Evolutionary conservation across 2,888 invertebrate genomes (phyloP).

Genomic region (Artemia sinica): DNA sequence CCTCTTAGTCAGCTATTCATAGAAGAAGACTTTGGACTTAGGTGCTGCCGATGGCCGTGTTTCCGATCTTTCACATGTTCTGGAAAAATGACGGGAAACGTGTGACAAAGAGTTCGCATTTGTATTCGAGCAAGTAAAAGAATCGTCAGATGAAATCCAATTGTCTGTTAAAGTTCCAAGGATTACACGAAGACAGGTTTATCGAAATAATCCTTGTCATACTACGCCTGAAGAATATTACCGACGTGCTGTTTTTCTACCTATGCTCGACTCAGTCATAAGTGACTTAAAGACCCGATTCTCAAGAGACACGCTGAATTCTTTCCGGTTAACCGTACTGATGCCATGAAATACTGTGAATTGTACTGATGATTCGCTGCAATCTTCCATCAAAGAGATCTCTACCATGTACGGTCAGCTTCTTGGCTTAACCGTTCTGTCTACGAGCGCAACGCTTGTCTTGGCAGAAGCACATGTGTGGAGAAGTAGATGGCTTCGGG

Average conservation of each 20-base stretch:
- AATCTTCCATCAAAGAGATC: slow-evolving; percentile 1
- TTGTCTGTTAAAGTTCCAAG: slow-evolving; percentile 2
- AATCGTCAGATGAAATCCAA: too few species aligned
- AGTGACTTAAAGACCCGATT: neutral
- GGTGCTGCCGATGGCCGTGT: neutral
- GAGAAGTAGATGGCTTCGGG: too few species aligned
- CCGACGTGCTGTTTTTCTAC: too few species aligned
- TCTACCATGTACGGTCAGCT: too few species aligned
- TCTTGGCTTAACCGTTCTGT: too few species aligned
- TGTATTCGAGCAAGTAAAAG: too few species aligned
- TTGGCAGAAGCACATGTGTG: too few species aligned
- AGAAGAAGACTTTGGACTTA: slow-evolving; percentile 9
- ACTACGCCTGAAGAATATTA: neutral
- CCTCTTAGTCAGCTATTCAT: slow-evolving; percentile 12
- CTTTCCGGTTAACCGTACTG: slow-evolving; percentile 10
- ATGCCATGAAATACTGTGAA: neutral
- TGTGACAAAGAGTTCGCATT: too few species aligned
- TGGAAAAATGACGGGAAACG: too few species aligned
- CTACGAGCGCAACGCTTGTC: too few species aligned
- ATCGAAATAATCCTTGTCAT: slow-evolving; percentile 6
- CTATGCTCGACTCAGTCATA: too few species aligned
- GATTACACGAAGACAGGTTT: slow-evolving; percentile 12
- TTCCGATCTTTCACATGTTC: too few species aligned
- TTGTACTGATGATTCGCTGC: neutral
- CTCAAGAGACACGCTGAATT: slow-evolving; percentile 12